Evolutionary conservation across 1,140 invertebrate genomes (phyloP), one percentile per base, ranked within the genome.

Genomic region (Pollicipes pollicipes): DNA sequence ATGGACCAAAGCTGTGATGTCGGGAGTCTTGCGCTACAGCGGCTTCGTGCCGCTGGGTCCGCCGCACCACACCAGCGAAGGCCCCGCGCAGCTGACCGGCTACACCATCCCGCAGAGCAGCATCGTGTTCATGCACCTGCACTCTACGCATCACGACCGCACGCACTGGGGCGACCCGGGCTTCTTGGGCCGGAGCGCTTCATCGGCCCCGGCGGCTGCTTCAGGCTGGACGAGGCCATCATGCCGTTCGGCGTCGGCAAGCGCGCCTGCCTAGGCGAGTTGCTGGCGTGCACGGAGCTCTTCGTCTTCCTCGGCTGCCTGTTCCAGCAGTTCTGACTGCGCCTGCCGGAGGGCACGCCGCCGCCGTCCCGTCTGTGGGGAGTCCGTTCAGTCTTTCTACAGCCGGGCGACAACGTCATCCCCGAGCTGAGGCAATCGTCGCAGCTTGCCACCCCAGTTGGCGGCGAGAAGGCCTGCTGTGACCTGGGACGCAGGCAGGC

Each of bases 241-340:
- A 73, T 76, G 28, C 74, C 81, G 27, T 76, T 96, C 68, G 73
- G 73, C 30, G 6, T 66, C 10, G 64, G 64, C 3, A 66, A 66
- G 64, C 83, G 88, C 75, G 84, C 87, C 72, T 93, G 91, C 77
- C 84, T 88, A 0, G 90, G 90, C 0, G 88, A 91, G 78, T 80
- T 84, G 0, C 78, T 93, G 64, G 90, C 90, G 0, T 84, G 83
- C 69, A 84, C 84, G 1, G 88, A 88, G 72, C 76, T 90, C 3
- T 92, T 91, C 76, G 79, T 90, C 28, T 84, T 89, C 67, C 87
- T 91, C 70, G 82, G 84, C 3, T 84, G 85, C 8, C 81, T 91
- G 26, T 78, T 91, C 70, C 88, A 90, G 76, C 77, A 77, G 24
- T 84, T 80, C 73, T 77, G 76, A 26, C 80, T 81, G 45, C 45